Base-by-base conservation (phyloP, 2,888 invertebrate genomes). In the Pediacus dermestoides region DNA sequence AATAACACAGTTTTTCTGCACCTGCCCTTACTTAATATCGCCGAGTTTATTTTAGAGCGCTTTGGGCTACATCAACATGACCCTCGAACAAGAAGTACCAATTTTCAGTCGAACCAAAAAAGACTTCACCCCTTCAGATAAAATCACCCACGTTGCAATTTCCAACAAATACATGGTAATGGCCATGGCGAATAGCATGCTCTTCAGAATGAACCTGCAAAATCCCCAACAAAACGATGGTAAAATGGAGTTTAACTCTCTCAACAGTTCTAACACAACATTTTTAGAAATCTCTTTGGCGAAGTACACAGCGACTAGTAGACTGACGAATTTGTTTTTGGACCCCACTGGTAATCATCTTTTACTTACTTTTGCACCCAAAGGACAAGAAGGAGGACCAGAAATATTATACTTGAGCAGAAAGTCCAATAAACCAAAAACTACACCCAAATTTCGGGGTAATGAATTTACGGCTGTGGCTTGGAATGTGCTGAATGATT, bases 381-480 rank as follows among this genome's bases (percentile, higher is more conserved):
- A 76, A 53, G 42, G 30, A 15, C 69, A 70, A 39, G 79, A 75
- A 44, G 71, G 73, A 1, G 71, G 72, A 34, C 77, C 88, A 0
- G 93, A 93, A 61, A 74, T 91, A 15, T 74, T 88, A 11, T 93
- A 94, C 62, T 70, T 93, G 4, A 82, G 88, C 40, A 76, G 82
- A 37, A 87, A 82, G 57, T 81, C 82, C 10, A 77, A 76, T 2
- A 92, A 88, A 67, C 74, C 84, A 6, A 86, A 86, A 57, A 77
- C 71, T 12, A 71, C 73, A 10, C 70, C 74, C 16, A 85, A 83
- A 65, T 80, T 81, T 30, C 73, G 77, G 48, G 82, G 85, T 23
- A 88, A 91, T 65, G 85, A 89, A 62, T 82, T 96, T 13, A 92
- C 93, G 0, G 86, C 90, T 32, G 87, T 96, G 0, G 94, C 85